phyloP scores from a whole-genome alignment of 2,797 vertebrate genomes.

The Orientallactaga sibirica region DNA sequence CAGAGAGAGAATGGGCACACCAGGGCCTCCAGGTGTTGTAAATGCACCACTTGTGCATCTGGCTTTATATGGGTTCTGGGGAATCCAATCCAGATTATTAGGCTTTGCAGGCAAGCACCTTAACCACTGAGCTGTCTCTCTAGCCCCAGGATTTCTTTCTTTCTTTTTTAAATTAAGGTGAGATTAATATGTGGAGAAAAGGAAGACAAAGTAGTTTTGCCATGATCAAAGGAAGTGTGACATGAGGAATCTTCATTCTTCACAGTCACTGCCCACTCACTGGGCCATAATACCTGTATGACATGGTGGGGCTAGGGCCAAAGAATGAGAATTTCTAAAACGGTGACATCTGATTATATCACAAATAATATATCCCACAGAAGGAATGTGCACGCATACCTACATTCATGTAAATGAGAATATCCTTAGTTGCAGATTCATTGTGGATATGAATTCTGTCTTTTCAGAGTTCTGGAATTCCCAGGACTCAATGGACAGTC shows the following conservation, averaged over 20 bases:
- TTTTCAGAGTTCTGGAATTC: conserved; percentile 50
- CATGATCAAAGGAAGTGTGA: background rate
- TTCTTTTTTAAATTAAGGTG: background rate
- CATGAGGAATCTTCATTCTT: background rate
- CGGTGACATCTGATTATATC: background rate
- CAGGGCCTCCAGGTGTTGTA: too few relatives aligned
- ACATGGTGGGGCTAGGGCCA: background rate
- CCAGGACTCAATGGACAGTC: background rate
- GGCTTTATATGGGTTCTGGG: too few relatives aligned
- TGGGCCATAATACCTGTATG: background rate
- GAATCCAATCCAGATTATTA: too few relatives aligned
- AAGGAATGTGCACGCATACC: background rate
- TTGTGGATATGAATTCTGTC: conserved; percentile 47
- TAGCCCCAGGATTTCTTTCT: too few relatives aligned
- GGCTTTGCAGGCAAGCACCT: too few relatives aligned
- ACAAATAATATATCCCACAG: conserved; percentile 29
- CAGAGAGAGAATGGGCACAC: too few relatives aligned
- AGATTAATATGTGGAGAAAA: background rate
- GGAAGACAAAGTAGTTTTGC: background rate
- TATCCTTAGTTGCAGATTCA: conserved; percentile 28
- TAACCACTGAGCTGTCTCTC: too few relatives aligned
- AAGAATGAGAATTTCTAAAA: conserved; percentile 8
- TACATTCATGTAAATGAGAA: conserved; percentile 32
- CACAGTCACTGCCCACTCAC: background rate
- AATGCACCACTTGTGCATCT: too few relatives aligned